Conservation (phyloP, 2,888 invertebrate species). For the Drosophila rubida region DNA sequence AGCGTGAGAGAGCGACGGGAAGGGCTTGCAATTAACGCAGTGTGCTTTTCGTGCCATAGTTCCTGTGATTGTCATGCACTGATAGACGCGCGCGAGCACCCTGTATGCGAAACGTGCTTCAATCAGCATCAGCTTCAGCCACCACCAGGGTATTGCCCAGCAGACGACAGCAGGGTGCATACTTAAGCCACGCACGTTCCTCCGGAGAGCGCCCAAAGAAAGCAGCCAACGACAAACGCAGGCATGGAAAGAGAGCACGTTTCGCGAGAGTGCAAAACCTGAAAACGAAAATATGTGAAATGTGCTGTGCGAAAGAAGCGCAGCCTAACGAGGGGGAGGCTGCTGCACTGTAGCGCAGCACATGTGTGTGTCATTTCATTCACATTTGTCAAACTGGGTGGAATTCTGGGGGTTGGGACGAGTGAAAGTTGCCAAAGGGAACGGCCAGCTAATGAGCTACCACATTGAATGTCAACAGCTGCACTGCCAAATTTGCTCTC, state of each 20-base stretch:
- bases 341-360: constrained; percentile 51
- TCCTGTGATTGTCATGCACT: constrained; percentile 56
- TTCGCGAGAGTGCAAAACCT: constrained; percentile 47
- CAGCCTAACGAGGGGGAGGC: constrained; percentile 26
- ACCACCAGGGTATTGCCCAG: background rate
- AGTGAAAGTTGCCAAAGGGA: constrained; percentile 3
- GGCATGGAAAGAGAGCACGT: constrained; percentile 8
- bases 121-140: constrained; percentile 20
- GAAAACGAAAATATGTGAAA: too few species aligned
- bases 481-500: background rate
- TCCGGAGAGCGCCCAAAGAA: constrained; percentile 35
- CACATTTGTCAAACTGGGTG: constrained; percentile 57
- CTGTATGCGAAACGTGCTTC: constrained; percentile 63
- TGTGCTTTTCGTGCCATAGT: constrained; percentile 30
- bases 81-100: constrained; percentile 49
- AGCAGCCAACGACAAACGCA: constrained; percentile 11
- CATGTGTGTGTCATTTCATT: constrained; percentile 65
- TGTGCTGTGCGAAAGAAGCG: constrained; percentile 56
- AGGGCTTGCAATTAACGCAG: constrained; percentile 68
- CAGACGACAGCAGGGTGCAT: constrained; percentile 65
- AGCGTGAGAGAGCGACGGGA: constrained; percentile 49
- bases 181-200: constrained; percentile 49
- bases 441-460: background rate
- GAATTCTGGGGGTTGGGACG: constrained; percentile 45
- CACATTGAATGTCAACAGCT: constrained; percentile 8